Base-by-base conservation (phyloP, 2,797 vertebrate species). In the Neosalanx taihuensis region DNA sequence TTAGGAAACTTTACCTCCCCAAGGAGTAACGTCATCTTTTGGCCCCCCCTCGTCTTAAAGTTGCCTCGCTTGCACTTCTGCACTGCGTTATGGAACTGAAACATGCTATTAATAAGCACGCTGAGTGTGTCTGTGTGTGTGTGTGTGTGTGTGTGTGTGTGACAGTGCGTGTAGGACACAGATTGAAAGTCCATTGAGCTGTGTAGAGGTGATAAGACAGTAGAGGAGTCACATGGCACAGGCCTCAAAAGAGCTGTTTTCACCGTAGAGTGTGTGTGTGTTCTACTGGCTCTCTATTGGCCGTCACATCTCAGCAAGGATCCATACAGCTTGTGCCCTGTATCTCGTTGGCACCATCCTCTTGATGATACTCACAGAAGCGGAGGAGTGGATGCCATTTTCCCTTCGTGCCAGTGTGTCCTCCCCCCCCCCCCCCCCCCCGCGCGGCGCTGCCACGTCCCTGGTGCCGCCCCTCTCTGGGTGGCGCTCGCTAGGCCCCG, bases 101-200 rank as follows among this genome's bases (percentile, higher is more conserved):
- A 91, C 83, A 80, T 17, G 56, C 86, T 90, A 89, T 90, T 89
- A 89, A 88, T 89, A 89, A 86, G 72, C 61, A 60, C 59, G 46
- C 56, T 64, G 63, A 66, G 70, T 76, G 74, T 72, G 74, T 56
- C 67, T 66, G 61, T 74, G 79, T 68, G 77, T 79, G 81, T 72
- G 72, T 56, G 70, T 29, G 41, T 57, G 60, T 73, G 76, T 71
- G 77, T 83, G 81, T 76, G 73, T 67, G 58, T 63, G 57, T 64
- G 58, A 41, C 35, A 12, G 33, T 70, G 35, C 1, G 69, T 84
- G 81, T 79, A 75, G 71, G 84, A 81, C 70, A 23, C 75, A 71
- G 82, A 81, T 79, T 81, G 79, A 75, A 81, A 84, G 85, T 82
- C 84, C 83, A 82, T 80, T 71, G 84, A 88, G 81, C 83, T 85